These are phyloP conservation scores for Dascillus cervinus DNA, from an alignment of 2,888 invertebrate species.

Conservation along the genomic window DNA sequence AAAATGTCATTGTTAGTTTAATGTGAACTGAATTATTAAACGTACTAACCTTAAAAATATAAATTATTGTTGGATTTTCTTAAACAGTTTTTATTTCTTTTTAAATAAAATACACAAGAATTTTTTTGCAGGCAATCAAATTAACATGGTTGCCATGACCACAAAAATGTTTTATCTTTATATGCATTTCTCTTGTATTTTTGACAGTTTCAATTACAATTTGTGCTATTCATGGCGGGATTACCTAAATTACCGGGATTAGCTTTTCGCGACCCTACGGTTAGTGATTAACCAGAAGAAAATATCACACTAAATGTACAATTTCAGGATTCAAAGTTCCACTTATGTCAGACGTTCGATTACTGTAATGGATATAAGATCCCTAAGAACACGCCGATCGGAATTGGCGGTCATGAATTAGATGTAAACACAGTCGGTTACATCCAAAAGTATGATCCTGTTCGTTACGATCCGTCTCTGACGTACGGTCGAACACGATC, in stretches of 20 bases:
- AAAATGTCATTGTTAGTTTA: no score
- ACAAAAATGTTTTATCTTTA: no score
- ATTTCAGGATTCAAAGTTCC: slow-evolving; percentile 47
- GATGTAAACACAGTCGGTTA: slow-evolving; percentile 55
- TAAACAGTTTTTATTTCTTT: no score
- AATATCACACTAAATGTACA: not conserved
- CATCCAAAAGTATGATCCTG: slow-evolving; percentile 46
- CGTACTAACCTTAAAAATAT: no score
- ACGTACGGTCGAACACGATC: slow-evolving; percentile 62
- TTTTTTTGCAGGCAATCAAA: no score
- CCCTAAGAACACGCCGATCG: slow-evolving; percentile 48
- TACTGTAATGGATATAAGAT: slow-evolving; percentile 61
- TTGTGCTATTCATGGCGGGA: slow-evolving; percentile 47
- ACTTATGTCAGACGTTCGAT: slow-evolving; percentile 55
- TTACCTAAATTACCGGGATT: slow-evolving; percentile 66
- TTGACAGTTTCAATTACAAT: no score
- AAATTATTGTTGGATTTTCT: no score
- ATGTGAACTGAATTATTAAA: no score
- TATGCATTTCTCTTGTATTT: no score
- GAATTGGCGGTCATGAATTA: slow-evolving; percentile 53
- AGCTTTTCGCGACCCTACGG: slow-evolving; percentile 57
- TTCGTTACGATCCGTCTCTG: slow-evolving; percentile 58
- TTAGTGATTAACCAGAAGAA: slow-evolving; percentile 21
- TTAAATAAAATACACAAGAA: no score
- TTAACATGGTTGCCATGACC: no score